These are phyloP conservation scores for Leucophenga montana DNA, from an alignment of 2,888 invertebrate species.

Conservation along the genomic window DNA sequence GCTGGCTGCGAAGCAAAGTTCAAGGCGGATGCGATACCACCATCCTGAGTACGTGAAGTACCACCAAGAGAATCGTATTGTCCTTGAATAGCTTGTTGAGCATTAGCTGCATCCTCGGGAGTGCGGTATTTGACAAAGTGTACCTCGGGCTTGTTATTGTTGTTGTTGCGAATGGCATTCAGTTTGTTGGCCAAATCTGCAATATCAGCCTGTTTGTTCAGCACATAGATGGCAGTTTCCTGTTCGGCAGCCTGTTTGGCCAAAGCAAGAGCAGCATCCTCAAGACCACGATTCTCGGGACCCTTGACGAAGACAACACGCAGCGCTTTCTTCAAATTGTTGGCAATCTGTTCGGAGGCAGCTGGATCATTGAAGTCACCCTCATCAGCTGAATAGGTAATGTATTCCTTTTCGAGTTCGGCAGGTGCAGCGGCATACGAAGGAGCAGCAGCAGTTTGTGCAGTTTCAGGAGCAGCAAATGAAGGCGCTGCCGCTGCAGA, in stretches of 20 bases:
- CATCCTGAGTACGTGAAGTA: constrained; percentile 48
- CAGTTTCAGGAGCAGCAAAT: constrained; percentile 35
- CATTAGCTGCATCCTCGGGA: constrained; percentile 55
- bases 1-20: constrained; percentile 53
- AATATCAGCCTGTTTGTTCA: constrained; percentile 60
- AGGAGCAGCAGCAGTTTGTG: constrained; percentile 45
- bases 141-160: constrained; percentile 58
- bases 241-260: constrained; percentile 56
- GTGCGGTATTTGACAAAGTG: constrained; percentile 62
- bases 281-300: constrained; percentile 55
- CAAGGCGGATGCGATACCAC: constrained; percentile 59
- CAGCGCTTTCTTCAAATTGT: constrained; percentile 56
- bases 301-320: constrained; percentile 68
- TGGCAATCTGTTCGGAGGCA: constrained; percentile 46
- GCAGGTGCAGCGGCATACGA: constrained; percentile 47
- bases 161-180: constrained; percentile 49
- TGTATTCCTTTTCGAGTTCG: constrained; percentile 65
- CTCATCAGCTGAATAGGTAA: constrained; percentile 63
- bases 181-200: constrained; percentile 53
- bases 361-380: constrained; percentile 57
- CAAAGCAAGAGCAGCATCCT: constrained; percentile 55
- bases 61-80: constrained; percentile 60
- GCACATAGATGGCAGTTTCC: constrained; percentile 65
- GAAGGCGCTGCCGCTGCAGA: not conserved
- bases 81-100: constrained; percentile 51